Percentiles rank a stretch among this genome's conserved stretches.
phyloP scores from a whole-genome alignment of 2,888 invertebrate species.

The Drosophila maculinotata region DNA sequence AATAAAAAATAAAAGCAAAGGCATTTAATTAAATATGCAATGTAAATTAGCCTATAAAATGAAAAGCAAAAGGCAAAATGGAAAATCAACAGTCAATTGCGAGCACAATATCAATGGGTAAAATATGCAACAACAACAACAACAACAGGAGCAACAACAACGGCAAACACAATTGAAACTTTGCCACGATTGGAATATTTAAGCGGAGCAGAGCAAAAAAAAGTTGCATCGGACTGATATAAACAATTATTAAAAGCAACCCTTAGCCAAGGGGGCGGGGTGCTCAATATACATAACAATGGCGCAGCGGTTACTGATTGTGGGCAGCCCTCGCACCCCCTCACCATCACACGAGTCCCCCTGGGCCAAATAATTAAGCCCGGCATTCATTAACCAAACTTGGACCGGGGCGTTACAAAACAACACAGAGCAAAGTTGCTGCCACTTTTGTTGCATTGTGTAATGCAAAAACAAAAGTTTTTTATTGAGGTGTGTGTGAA shows the following conservation, averaged over 20 bases:
- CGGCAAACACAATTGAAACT: constrained; percentile 55
- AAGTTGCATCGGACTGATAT: constrained; percentile 61
- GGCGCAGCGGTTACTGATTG: constrained; percentile 54
- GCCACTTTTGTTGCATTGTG: constrained; percentile 58
- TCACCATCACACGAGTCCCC: constrained; percentile 36
- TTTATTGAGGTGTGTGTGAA: constrained; percentile 13
- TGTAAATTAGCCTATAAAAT: constrained; percentile 55
- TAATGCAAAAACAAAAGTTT: constrained; percentile 40
- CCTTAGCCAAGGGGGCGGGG: constrained; percentile 20
- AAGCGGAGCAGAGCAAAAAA: constrained; percentile 34
- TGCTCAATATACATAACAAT: constrained; percentile 57
- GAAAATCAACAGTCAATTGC: constrained; percentile 61
- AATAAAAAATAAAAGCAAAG: constrained; percentile 42
- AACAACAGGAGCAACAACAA: constrained; percentile 21
- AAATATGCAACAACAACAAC: constrained; percentile 49
- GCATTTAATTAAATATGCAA: constrained; percentile 71
- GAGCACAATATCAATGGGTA: constrained; percentile 62
- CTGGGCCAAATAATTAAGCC: constrained; percentile 66
- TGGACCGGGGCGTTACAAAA: constrained; percentile 42
- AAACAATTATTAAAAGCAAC: constrained; percentile 77
- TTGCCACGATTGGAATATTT: constrained; percentile 57
- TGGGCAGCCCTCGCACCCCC: constrained; percentile 6
- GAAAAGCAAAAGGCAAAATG: constrained; percentile 35
- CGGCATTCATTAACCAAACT: constrained; percentile 72
- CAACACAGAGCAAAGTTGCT: constrained; percentile 48